These are phyloP conservation scores for Cinara cedri DNA, from an alignment of 2,888 invertebrate species.

Conservation along the genomic window DNA sequence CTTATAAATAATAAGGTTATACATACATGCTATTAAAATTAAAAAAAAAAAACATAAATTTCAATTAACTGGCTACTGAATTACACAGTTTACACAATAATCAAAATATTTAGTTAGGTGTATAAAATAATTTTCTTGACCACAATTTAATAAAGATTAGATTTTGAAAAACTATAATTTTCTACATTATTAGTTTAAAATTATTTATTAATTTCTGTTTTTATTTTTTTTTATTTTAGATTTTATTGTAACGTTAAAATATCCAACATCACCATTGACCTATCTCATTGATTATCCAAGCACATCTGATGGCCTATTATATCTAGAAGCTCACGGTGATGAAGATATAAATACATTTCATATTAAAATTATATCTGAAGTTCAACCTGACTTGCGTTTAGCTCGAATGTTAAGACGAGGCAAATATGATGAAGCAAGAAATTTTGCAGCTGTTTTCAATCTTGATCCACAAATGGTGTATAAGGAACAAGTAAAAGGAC, in stretches of 20 bases:
- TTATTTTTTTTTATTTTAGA: background rate
- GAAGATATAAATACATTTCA: slow-evolving; percentile 61
- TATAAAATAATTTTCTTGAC: too few relatives aligned
- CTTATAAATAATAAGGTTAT: too few relatives aligned
- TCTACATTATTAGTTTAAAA: background rate
- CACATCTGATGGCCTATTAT: slow-evolving; percentile 62
- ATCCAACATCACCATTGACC: slow-evolving; percentile 61
- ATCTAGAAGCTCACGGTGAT: slow-evolving; percentile 62
- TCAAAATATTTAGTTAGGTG: too few relatives aligned
- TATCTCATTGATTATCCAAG: slow-evolving; percentile 61
- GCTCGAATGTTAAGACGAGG: slow-evolving; percentile 64
- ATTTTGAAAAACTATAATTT: background rate
- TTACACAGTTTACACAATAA: too few relatives aligned
- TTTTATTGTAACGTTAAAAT: slow-evolving; percentile 61
- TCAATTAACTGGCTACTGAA: too few relatives aligned
- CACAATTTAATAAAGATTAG: too few relatives aligned
- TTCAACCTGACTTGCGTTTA: slow-evolving; percentile 64
- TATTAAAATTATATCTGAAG: slow-evolving; percentile 63
- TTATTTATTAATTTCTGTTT: background rate
- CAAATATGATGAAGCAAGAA: slow-evolving; percentile 65
- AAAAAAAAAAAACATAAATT: background rate
- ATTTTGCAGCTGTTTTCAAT: slow-evolving; percentile 64
- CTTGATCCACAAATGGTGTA: slow-evolving; percentile 63
- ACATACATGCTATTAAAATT: too few relatives aligned
- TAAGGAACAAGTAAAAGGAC: slow-evolving; percentile 64